Evolutionary conservation across 2,888 invertebrate genomes (phyloP).

Genomic region (Diarsia brunnea): DNA sequence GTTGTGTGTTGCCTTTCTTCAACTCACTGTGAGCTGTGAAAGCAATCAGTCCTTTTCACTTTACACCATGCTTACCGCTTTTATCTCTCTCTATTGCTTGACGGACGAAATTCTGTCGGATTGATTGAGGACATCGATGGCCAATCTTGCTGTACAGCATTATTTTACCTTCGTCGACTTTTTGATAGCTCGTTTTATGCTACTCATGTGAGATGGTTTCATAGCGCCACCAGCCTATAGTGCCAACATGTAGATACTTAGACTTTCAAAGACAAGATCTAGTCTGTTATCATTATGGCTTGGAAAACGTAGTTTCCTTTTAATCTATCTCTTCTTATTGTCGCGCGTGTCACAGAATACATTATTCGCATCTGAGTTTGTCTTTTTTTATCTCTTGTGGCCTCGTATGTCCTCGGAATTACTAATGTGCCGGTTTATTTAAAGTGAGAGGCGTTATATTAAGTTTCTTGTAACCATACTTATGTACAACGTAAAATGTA

Average conservation of each 20-base stretch:
- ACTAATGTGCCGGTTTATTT: slow-evolving; percentile 15
- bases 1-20: background rate
- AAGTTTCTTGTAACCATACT: background rate
- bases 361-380: slow-evolving; percentile 21
- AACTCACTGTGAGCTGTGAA: background rate
- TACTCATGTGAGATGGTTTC: background rate
- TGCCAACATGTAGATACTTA: background rate
- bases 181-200: background rate
- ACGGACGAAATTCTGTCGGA: background rate
- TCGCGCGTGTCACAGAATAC: slow-evolving; percentile 29
- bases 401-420: slow-evolving; percentile 17
- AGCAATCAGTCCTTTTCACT: background rate
- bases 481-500: background rate
- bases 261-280: background rate
- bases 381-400: slow-evolving; percentile 10
- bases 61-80: background rate
- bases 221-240: background rate
- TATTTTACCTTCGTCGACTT: background rate
- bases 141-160: background rate
- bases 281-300: background rate
- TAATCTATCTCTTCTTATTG: slow-evolving; percentile 11
- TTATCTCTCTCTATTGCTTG: background rate
- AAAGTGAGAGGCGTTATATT: background rate
- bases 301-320: slow-evolving; percentile 17
- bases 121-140: background rate